Percentiles rank a stretch among this genome's conserved stretches.
These are phyloP conservation scores for Eutrigla gurnardus DNA, from an alignment of 2,797 vertebrate genomes.

Conservation along the genomic window DNA sequence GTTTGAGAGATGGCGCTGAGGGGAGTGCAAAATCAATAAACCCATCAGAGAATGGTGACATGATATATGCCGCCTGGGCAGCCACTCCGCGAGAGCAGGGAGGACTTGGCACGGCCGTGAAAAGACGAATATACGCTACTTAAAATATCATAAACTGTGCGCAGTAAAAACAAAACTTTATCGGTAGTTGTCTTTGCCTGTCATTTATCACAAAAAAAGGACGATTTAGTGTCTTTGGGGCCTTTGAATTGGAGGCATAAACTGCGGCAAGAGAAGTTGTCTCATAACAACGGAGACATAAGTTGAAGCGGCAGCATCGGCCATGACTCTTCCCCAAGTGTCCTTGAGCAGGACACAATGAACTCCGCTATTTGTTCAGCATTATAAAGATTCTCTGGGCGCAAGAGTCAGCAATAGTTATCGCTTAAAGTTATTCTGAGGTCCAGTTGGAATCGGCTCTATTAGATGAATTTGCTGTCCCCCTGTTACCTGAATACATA, in stretches of 20 bases:
- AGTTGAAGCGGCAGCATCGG: slow-evolving; percentile 11
- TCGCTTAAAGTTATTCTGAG: slow-evolving; percentile 38
- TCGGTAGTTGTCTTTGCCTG: slow-evolving; percentile 62
- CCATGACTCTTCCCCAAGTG: background rate
- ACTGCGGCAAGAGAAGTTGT: slow-evolving; percentile 23
- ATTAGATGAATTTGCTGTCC: slow-evolving; percentile 44
- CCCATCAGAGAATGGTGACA: slow-evolving; percentile 78
- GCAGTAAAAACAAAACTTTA: slow-evolving; percentile 79
- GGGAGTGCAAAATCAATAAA: slow-evolving; percentile 80
- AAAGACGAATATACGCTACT: slow-evolving; percentile 77
- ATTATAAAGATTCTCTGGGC: slow-evolving; percentile 21
- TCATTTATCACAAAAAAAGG: slow-evolving; percentile 60
- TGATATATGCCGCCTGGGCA: slow-evolving; percentile 75
- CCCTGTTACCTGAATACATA: slow-evolving; percentile 68
- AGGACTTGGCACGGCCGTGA: slow-evolving; percentile 51
- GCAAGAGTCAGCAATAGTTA: slow-evolving; percentile 30
- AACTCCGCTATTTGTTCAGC: slow-evolving; percentile 11
- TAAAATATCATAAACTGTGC: slow-evolving; percentile 78
- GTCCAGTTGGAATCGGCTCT: slow-evolving; percentile 59
- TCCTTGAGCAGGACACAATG: slow-evolving; percentile 25
- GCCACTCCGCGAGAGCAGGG: slow-evolving; percentile 43
- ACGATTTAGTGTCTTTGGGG: slow-evolving; percentile 54
- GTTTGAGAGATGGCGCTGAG: slow-evolving; percentile 78
- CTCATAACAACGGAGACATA: background rate
- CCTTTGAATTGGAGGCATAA: slow-evolving; percentile 40